Evolutionary conservation across 2,888 invertebrate genomes (phyloP).

Genomic region (Eutolmus rufibarbis): DNA sequence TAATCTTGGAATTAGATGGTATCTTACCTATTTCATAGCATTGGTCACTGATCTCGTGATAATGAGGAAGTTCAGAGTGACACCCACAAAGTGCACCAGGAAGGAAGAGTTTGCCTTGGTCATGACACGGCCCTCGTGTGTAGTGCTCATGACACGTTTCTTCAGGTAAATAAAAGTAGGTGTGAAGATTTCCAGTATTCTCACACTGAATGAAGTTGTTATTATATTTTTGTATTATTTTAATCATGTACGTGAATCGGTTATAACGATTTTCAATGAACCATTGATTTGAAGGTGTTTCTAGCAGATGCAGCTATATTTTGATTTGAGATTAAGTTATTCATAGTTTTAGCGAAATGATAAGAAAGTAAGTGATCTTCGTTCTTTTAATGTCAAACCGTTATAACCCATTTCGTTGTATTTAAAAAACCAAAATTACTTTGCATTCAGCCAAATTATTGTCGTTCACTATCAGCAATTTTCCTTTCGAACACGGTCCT

Average conservation of each 20-base stretch:
- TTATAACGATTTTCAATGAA: background rate
- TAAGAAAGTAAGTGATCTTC: no score
- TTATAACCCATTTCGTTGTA: background rate
- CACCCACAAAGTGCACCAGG: constrained; percentile 79
- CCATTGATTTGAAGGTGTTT: background rate
- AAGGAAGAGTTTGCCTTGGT: constrained; percentile 77
- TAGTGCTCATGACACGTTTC: constrained; percentile 83
- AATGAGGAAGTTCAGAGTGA: constrained; percentile 74
- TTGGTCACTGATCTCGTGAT: constrained; percentile 71
- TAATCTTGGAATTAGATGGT: background rate
- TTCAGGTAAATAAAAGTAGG: constrained; percentile 69
- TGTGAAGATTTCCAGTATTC: constrained; percentile 63
- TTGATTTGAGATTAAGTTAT: no score
- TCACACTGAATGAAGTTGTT: constrained; percentile 64
- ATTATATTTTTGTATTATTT: background rate
- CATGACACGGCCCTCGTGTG: constrained; percentile 80
- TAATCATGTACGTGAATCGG: background rate
- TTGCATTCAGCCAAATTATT: constrained; percentile 74
- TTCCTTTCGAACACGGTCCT: constrained; percentile 80
- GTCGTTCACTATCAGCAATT: constrained; percentile 69
- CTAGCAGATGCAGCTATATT: no score
- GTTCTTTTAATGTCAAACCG: background rate
- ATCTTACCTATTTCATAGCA: constrained; percentile 78
- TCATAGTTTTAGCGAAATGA: no score
- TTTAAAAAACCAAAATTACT: constrained; percentile 57